Evolutionary conservation across 64 coral and sea anemone genomes (phyloP).

Genomic region (Hydrozoanthus tunicans): DNA sequence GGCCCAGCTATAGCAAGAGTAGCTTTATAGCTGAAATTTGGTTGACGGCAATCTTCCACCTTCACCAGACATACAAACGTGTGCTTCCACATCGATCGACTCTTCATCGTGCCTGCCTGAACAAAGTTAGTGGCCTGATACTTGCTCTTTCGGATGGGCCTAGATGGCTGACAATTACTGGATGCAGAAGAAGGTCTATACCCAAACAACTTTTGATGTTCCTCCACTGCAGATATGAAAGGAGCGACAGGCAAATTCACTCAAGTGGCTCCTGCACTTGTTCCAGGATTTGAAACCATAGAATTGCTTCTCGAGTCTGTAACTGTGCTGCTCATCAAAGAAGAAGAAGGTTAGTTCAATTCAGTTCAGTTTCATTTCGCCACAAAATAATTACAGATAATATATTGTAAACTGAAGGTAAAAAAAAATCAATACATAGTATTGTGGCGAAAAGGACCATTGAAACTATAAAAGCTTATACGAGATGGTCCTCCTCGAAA

Average conservation of each 20-base stretch:
- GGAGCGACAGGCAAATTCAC: background rate
- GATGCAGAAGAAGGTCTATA: background rate
- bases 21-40: background rate
- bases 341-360: background rate
- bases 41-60: background rate
- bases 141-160: background rate
- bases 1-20: background rate
- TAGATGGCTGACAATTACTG: background rate
- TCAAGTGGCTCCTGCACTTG: too few species aligned
- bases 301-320: background rate
- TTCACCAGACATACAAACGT: background rate
- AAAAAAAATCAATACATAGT: too few species aligned
- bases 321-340: background rate
- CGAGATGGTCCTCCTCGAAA: too few species aligned
- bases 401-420: too few species aligned
- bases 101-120: background rate
- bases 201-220: background rate
- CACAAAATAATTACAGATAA: too few species aligned
- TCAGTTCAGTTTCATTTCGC: too few species aligned
- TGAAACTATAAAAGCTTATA: too few species aligned
- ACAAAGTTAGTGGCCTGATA: slow-evolving; percentile 12
- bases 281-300: background rate
- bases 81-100: background rate
- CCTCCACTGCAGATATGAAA: background rate
- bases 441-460: too few species aligned